Base-by-base conservation (phyloP, 2,797 vertebrate species). In the Crenuchus spilurus region DNA sequence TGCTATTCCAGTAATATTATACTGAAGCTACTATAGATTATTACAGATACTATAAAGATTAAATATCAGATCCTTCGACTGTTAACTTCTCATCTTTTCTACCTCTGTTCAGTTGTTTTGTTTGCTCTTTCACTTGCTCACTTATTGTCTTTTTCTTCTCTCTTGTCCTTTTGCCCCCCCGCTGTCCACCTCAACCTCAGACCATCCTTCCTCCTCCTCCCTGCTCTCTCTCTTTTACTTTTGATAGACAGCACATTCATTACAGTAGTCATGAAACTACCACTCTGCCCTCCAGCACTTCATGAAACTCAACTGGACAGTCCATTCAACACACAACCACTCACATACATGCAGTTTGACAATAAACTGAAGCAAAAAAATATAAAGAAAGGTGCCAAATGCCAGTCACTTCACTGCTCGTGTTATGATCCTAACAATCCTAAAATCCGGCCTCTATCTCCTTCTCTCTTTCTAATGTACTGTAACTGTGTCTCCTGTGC, bases 181-280 rank as follows among this genome's bases (percentile, higher is more conserved):
- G 20, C 58, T 67, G 20, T 74, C 49, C 42, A 18, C 42, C 16
- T 60, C 18, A 10, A 18, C n/a, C 14, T 57, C 30, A 57, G 3
- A 39, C 31, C 49, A 26, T 58, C 39, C 6, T 3, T 3, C 20
- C 18, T 57, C 48, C 13, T 14, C 63, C 28, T 41, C 39, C 35
- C 35, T 26, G n/a, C 24, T 13, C 6, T 31, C 33, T 63, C 22
- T 68, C 24, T 49, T 20, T 63, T 28, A 42, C 6, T 60, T 42
- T 42, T 22, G 41, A 55, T 37, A 70, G 55, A 75, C 78, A 79
- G 35, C 42, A 57, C 70, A 64, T 61, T 68, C 77, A 79, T 79
- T 74, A 76, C 55, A 54, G 44, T 37, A 30, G 24, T 39, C 33
- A 74, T 46, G 70, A 67, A 66, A 71, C 54, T 10, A 70, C 51